phyloP scores from a whole-genome alignment of 2,797 vertebrate species.

The Brachymystax lenok region DNA sequence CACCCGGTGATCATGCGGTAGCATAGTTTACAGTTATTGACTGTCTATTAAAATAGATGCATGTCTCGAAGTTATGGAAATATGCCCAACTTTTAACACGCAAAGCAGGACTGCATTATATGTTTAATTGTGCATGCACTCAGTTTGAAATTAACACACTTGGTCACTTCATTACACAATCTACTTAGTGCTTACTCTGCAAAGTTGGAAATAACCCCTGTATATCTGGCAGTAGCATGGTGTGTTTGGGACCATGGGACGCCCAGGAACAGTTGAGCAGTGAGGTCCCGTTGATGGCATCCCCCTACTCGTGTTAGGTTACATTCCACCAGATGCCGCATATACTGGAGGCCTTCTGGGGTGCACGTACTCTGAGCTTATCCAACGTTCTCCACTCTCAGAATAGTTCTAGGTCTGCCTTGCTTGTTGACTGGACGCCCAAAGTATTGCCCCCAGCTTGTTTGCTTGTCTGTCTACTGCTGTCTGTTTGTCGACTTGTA shows the following conservation, averaged over 20 bases:
- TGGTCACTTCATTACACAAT: not conserved
- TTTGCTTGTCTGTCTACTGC: conserved; percentile 35
- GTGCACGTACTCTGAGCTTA: conserved; percentile 64
- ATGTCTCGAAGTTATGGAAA: too few relatives aligned
- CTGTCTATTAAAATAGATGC: too few relatives aligned
- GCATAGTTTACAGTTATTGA: too few relatives aligned
- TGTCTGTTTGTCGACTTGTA: conserved; percentile 27
- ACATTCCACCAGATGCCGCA: conserved; percentile 68
- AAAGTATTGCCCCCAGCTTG: conserved; percentile 31
- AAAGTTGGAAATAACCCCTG: not conserved
- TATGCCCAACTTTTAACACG: not conserved
- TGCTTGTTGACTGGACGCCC: conserved; percentile 23
- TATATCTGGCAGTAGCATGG: conserved; percentile 3
- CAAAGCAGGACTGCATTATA: not conserved
- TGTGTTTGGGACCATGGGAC: conserved; percentile 25
- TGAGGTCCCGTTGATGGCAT: conserved; percentile 47
- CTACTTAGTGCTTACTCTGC: not conserved
- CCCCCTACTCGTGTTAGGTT: conserved; percentile 77
- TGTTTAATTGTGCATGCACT: not conserved
- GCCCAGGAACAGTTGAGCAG: conserved; percentile 40
- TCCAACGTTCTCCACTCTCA: conserved; percentile 50
- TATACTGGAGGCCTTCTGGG: conserved; percentile 65
- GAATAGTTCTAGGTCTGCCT: conserved; percentile 37
- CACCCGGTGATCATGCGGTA: too few relatives aligned
- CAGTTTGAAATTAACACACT: not conserved